These are phyloP conservation scores for Liposcelis brunnea DNA, from an alignment of 2,888 invertebrate species.

Conservation along the genomic window DNA sequence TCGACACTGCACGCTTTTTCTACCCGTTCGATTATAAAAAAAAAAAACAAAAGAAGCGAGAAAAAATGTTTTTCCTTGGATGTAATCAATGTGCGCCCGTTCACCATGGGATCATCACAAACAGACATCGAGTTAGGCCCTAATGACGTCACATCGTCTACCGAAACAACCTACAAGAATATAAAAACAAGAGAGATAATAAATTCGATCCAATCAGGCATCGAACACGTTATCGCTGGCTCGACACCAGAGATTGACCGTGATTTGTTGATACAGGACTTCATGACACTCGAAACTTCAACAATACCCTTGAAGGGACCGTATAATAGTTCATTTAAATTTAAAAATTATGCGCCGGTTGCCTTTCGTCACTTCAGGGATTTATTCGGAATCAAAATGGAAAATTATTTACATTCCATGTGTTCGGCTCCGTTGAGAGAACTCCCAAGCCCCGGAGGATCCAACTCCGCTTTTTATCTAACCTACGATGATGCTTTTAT, in stretches of 20 bases:
- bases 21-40: no score
- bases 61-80: no score
- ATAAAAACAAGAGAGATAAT: constrained; percentile 29
- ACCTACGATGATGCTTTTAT: constrained; percentile 44
- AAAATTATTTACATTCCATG: constrained; percentile 42
- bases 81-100: no score
- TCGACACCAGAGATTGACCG: constrained; percentile 32
- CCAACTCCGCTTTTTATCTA: constrained; percentile 43
- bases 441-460: constrained; percentile 42
- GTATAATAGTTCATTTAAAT: constrained; percentile 38
- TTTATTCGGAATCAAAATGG: constrained; percentile 41
- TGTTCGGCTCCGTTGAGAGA: constrained; percentile 37
- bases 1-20: no score
- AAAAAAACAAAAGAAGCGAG: no score
- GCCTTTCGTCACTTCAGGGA: constrained; percentile 43
- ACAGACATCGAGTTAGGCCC: no score
- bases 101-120: no score
- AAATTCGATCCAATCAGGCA: constrained; percentile 42
- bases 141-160: no score
- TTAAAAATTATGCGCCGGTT: constrained; percentile 43
- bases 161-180: constrained; percentile 14
- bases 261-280: constrained; percentile 41
- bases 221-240: constrained; percentile 39
- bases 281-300: constrained; percentile 39
- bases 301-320: constrained; percentile 36